phyloP scores from a whole-genome alignment of 2,113 vertebrate genomes.

The Caracal caracal region DNA sequence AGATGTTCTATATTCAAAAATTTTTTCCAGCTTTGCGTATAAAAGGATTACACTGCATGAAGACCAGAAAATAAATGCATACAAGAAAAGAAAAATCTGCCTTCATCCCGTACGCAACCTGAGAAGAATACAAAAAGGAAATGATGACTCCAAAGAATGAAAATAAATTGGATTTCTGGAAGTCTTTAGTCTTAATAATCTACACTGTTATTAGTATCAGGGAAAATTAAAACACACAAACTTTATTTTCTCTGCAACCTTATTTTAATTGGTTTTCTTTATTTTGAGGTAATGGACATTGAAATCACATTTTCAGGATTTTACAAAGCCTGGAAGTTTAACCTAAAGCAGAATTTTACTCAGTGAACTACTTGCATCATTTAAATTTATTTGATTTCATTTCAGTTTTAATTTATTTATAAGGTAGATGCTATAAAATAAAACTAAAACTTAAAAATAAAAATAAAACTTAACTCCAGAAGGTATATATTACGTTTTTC shows the following conservation, averaged over 20 bases:
- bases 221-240: constrained; percentile 61
- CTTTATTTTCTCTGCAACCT: constrained; percentile 33
- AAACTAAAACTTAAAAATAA: neutral
- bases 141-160: constrained; percentile 12
- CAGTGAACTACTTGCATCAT: neutral
- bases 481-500: neutral
- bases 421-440: neutral
- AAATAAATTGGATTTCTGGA: constrained; percentile 72
- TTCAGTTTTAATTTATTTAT: constrained; percentile 17
- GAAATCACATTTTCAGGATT: constrained; percentile 52
- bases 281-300: neutral
- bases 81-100: neutral
- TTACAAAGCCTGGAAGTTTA: constrained; percentile 9
- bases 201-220: constrained; percentile 28
- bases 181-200: constrained; percentile 64
- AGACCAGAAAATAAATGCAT: neutral
- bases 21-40: neutral
- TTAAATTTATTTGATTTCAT: constrained; percentile 40
- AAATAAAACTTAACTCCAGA: neutral
- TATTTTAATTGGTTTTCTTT: constrained; percentile 73
- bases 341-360: constrained; percentile 27
- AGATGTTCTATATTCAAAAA: neutral
- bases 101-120: neutral
- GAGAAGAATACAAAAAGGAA: constrained; percentile 44
- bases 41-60: neutral